Evolutionary conservation across 2,888 invertebrate genomes (phyloP), one percentile per base, ranked within the genome.

Genomic region (Drosophila flavopinicola): DNA sequence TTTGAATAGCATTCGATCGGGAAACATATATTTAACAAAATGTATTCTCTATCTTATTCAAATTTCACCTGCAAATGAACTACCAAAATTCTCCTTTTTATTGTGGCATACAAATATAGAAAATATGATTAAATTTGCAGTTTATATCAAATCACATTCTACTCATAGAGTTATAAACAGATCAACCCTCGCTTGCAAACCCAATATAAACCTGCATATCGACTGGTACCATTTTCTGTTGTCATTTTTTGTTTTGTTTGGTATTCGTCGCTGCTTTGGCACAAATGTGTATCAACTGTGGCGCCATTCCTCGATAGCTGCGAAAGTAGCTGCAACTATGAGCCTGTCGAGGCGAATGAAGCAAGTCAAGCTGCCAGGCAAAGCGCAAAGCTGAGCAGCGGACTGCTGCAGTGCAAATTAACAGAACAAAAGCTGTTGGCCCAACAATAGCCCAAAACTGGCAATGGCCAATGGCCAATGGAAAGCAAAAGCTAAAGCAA

Each of bases 361-460:
- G 41, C 63, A 68, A 78, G 66, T 73, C 73, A 63, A 63, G 72
- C 58, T 72, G 25, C 45, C 9, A 44, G 59, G 58, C 74, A 72
- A 75, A 59, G 39, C 68, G 56, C 68, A 72, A 75, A 66, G 60
- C 75, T 66, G 30, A 42, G 32, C 49, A 38, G 48, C 13, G 20
- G 38, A 17, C 15, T 60, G 74, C 58, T 32, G 49, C 52, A 47
- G 37, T 64, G 72, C 72, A 78, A 78, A 83, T 78, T 75, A 80
- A 82, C 82, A 85, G 82, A 70, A 80, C 82, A 80, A 80, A 82
- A 78, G 80, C 82, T 64, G 37, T 47, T 30, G 61, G 61, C 47
- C 74, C 58, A 78, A 84, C 85, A 80, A 80, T 79, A 42, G 72
- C 35, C 53, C 35, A 63, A 38, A 63, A 61, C 49, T 6, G 32